Evolutionary conservation across 1,140 invertebrate species (phyloP).

Genomic region (Andricus grossulariae): DNA sequence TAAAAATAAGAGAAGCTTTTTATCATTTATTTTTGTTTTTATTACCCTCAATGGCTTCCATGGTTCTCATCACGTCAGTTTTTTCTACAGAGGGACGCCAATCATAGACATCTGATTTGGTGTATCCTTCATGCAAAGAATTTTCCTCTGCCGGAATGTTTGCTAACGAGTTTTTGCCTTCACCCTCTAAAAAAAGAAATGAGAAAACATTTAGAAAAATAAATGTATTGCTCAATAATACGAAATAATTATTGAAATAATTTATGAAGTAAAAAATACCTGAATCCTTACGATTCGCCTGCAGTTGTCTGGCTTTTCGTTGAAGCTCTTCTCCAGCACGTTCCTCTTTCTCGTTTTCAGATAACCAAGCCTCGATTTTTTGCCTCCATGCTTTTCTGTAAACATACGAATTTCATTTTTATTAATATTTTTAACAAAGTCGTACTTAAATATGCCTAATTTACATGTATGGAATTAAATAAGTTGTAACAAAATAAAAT

Average conservation of each 20-base stretch:
- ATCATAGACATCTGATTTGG: slow-evolving; percentile 81
- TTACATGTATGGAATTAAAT: not conserved
- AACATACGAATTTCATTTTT: not conserved
- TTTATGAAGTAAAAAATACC: slow-evolving; percentile 72
- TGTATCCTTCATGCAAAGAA: slow-evolving; percentile 73
- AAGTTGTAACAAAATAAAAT: slow-evolving; percentile 2
- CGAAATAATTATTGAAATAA: slow-evolving; percentile 32
- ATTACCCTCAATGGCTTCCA: slow-evolving; percentile 90
- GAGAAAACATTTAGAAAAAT: slow-evolving; percentile 27
- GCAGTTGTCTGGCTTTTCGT: slow-evolving; percentile 79
- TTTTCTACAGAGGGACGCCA: slow-evolving; percentile 89
- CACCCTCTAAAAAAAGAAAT: slow-evolving; percentile 79
- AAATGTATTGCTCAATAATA: slow-evolving; percentile 15
- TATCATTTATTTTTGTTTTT: not conserved
- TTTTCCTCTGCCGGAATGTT: slow-evolving; percentile 84
- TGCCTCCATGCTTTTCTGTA: slow-evolving; percentile 82
- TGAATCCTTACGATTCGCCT: slow-evolving; percentile 86
- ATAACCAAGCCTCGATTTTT: slow-evolving; percentile 93
- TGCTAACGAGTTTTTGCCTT: slow-evolving; percentile 80
- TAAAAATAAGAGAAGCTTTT: not conserved
- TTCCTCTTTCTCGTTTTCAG: slow-evolving; percentile 91
- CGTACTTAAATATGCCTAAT: not conserved
- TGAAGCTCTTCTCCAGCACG: slow-evolving; percentile 81
- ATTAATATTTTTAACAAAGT: not conserved
- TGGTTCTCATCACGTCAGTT: slow-evolving; percentile 87